A percentile compares a stretch with the other conserved stretches of the same genome.
Evolutionary conservation across 2,113 vertebrate genomes (phyloP).

Genomic region (Blennius ocellaris): DNA sequence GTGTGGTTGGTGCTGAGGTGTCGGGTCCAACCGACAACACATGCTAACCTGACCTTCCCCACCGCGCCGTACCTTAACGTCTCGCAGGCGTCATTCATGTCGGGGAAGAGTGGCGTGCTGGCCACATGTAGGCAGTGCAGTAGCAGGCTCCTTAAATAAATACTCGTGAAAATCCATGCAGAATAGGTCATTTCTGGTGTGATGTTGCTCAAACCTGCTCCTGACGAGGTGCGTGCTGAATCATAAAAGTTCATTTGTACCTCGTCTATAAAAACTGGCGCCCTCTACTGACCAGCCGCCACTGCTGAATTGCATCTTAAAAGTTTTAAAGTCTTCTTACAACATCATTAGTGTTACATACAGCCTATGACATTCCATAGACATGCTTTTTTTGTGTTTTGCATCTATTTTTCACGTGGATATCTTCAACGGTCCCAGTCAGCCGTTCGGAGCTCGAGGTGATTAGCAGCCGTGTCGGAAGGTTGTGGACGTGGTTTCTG

Average conservation of each 20-base stretch:
- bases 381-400: too few species aligned
- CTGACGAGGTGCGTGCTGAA: background rate
- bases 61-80: constrained; percentile 37
- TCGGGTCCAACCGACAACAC: constrained; percentile 58
- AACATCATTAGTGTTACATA: too few species aligned
- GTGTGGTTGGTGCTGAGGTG: constrained; percentile 58
- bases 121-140: constrained; percentile 17
- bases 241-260: too few species aligned
- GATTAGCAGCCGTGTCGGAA: constrained; percentile 60
- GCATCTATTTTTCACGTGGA: too few species aligned
- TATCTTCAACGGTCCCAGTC: too few species aligned
- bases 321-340: too few species aligned
- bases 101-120: background rate
- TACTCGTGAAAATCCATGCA: background rate
- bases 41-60: constrained; percentile 64
- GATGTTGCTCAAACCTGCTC: constrained; percentile 5
- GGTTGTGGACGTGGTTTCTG: constrained; percentile 45
- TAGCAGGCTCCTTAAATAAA: constrained; percentile 27
- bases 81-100: constrained; percentile 56
- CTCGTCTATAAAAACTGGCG: too few species aligned
- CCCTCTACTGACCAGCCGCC: too few species aligned
- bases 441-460: constrained; percentile 31
- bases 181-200: background rate
- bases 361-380: too few species aligned
- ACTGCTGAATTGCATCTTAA: too few species aligned